Conservation (phyloP, 2,888 invertebrate genomes). For the Pristionchus fissidentatus region DNA sequence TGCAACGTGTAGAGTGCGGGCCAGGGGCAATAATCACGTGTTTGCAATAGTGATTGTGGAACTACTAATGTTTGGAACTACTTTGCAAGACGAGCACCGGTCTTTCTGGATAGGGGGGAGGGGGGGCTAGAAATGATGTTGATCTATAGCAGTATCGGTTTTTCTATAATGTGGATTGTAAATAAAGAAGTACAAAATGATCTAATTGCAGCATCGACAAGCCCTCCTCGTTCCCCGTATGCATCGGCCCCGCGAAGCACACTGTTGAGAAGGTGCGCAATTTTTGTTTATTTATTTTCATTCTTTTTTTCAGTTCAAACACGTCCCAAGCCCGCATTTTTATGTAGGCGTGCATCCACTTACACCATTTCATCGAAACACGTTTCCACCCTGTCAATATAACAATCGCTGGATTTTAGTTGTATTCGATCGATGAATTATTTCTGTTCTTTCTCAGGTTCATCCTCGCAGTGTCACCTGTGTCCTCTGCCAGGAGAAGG, state of each 20-base stretch:
- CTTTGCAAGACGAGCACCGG: neutral
- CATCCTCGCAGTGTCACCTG: slow-evolving; percentile 65
- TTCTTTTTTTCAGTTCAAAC: too few relatives aligned
- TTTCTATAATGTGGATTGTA: too few relatives aligned
- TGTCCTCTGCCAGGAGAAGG: slow-evolving; percentile 73
- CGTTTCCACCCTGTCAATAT: too few relatives aligned
- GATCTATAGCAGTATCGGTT: too few relatives aligned
- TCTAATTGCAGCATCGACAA: slow-evolving; percentile 49
- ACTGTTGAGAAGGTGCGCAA: slow-evolving; percentile 9
- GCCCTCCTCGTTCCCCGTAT: slow-evolving; percentile 65
- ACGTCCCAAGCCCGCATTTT: too few relatives aligned
- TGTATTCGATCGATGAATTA: too few relatives aligned
- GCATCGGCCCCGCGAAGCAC: slow-evolving; percentile 62
- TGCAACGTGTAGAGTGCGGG: too few relatives aligned
- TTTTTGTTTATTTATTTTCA: neutral
- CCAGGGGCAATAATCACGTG: too few relatives aligned
- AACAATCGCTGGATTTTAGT: too few relatives aligned
- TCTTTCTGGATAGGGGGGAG: neutral
- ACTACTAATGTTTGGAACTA: neutral
- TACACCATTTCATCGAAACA: too few relatives aligned
- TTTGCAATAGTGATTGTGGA: neutral
- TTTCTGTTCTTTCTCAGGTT: slow-evolving; percentile 17
- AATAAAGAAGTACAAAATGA: too few relatives aligned
- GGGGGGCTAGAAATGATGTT: neutral
- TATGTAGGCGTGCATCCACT: too few relatives aligned